Evolutionary conservation across 1,140 invertebrate genomes (phyloP), one percentile per base, ranked within the genome.

Genomic region (Drosophila leontia): DNA sequence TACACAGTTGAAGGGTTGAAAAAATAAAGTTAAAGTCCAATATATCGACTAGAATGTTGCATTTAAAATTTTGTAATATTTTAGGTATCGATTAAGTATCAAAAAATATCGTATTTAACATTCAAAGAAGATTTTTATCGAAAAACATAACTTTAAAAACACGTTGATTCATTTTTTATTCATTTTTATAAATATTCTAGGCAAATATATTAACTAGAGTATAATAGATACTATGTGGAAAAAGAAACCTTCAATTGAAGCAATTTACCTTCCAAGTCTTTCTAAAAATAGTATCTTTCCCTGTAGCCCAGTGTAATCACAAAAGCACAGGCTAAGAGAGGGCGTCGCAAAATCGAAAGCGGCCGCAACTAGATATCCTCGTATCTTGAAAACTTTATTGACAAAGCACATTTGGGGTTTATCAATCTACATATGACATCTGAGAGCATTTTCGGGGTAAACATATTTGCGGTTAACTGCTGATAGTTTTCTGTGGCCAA

Each of bases 381-480:
- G 35, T 56, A 56, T 68, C 47, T 70, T 37, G 32, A 55, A 68
- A 68, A 70, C 63, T 70, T 69, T 68, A 70, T 70, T 70, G 67
- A 56, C 57, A 65, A 50, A 68, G 65, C 60, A 50, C 67, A 47
- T 70, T 70, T 56, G 48, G 69, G 50, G 32, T 55, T 75, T 75
- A 56, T 75, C 70, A 64, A 75, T 75, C 70, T 56, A 63, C 51
- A 75, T 75, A 75, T 75, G 61, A 65, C 74, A 76, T 64, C 26
- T 76, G 53, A 48, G 44, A 42, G 44, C 59, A 77, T 80, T 84
- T 68, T 65, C 56, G 57, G 53, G 57, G 61, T 63, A 76, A 85
- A 82, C 75, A 79, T 79, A 70, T 87, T 82, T 86, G 83, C 50
- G 82, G 82, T 86, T 68, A 82, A 87, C 75, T 51, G 65, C 53